A percentile compares a stretch with the other conserved stretches of the same genome.
These are phyloP conservation scores for Pleuronectes platessa DNA, from an alignment of 2,113 vertebrate genomes.

Conservation along the genomic window DNA sequence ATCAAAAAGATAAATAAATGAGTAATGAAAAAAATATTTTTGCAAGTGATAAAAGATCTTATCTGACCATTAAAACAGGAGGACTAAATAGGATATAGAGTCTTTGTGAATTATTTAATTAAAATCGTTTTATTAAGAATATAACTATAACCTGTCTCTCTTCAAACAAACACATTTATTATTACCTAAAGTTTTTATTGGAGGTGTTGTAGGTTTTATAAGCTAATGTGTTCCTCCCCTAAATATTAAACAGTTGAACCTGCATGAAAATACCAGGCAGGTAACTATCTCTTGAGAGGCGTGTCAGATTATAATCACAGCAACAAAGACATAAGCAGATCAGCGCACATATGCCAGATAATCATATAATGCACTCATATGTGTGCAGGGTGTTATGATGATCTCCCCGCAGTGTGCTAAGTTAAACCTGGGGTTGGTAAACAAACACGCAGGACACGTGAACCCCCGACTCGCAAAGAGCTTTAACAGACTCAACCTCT, in stretches of 20 bases:
- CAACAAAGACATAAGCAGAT: conserved; percentile 50
- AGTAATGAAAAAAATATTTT: neutral
- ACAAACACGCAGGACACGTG: conserved; percentile 49
- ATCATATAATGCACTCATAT: conserved; percentile 49
- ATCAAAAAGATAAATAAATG: too few relatives aligned
- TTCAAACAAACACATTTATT: too few relatives aligned
- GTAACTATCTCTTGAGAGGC: neutral
- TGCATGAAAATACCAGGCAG: neutral
- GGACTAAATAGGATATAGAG: neutral
- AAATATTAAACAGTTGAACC: neutral
- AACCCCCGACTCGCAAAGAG: conserved; percentile 10
- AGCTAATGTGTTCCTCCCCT: neutral
- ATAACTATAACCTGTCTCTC: too few relatives aligned
- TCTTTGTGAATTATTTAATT: too few relatives aligned
- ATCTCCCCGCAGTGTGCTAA: conserved; percentile 35
- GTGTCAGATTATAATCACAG: conserved; percentile 22
- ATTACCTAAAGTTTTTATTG: neutral
- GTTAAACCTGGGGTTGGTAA: conserved; percentile 50
- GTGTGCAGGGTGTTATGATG: conserved; percentile 24
- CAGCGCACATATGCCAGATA: conserved; percentile 41
- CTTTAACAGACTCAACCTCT: conserved; percentile 50
- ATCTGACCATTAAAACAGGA: neutral
- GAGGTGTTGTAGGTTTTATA: neutral
- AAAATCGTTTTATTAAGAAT: too few relatives aligned
- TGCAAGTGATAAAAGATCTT: neutral